Evolutionary conservation across 2,888 invertebrate genomes (phyloP), one percentile per base, ranked within the genome.

Genomic region (Trisateles emortualis): DNA sequence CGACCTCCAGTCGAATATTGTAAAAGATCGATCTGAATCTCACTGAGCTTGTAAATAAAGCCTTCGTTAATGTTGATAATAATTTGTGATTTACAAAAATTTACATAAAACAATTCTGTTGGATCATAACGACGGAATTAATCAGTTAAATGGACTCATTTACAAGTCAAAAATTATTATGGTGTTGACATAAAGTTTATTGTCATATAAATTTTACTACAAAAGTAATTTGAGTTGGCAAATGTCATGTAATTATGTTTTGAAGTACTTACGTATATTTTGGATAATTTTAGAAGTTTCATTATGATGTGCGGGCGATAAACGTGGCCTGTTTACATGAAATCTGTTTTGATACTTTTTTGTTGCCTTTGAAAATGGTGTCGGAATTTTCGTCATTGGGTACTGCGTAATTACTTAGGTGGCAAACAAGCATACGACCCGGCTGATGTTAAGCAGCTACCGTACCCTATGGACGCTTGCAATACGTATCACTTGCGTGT

Each of bases 161-260:
- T 66, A 66, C 60, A 72, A 70, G 66, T 70, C 69, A 66, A 61
- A 70, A 66, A 70, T 68, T 45, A 68, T 66, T 47, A 56, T 59
- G 48, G 57, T 66, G 70, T 66, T 72, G 69, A 72, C 69, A 64
- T 70, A 59, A 70, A 61, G 69, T 68, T 68, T 66, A 70, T 61
- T 44, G 59, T 56, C 41, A n/a, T 56, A 71, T 69, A 55, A 45
- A 71, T 71, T 61, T 68, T 46, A 67, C 53, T 61, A 64, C 32
- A 10, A 52, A 63, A 67, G 55, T 66, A 64, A 60, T 70, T 68
- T 51, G 50, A 58, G 58, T 56, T 52, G 17, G 50, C 38, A 35
- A 68, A 68, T 66, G 53, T 49, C 35, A 29, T 14, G 50, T 52
- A 52, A 62, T 65, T 59, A 53, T 49, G 44, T 41, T 61, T 53